These are phyloP conservation scores for Scalopus aquaticus DNA, from an alignment of 2,113 vertebrate genomes.

Conservation along the genomic window DNA sequence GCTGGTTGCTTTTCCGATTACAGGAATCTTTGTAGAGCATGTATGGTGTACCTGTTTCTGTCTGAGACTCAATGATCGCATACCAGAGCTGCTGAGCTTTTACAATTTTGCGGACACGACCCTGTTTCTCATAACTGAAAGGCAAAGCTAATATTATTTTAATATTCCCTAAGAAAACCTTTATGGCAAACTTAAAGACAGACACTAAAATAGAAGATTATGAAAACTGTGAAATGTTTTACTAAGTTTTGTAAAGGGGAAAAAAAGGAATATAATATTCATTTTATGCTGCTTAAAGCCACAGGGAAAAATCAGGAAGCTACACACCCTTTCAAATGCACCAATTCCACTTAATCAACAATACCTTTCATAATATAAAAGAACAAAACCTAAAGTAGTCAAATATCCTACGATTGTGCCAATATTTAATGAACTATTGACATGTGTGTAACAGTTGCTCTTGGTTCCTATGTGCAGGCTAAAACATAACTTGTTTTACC, in stretches of 20 bases:
- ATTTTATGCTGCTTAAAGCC: not conserved
- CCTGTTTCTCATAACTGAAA: slow-evolving; percentile 93
- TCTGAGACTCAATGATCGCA: slow-evolving; percentile 97
- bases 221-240: slow-evolving; percentile 20
- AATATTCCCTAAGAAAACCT: not conserved
- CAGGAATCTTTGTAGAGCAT: slow-evolving; percentile 99
- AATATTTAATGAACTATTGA: slow-evolving; percentile 36
- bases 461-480: not conserved
- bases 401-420: not conserved
- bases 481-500: slow-evolving; percentile 20
- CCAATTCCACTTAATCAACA: not conserved
- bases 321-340: not conserved
- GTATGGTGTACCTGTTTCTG: slow-evolving; percentile 96
- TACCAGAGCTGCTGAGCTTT: slow-evolving; percentile 98
- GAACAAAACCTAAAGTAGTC: not conserved
- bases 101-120: slow-evolving; percentile 91
- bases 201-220: slow-evolving; percentile 52
- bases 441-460: not conserved
- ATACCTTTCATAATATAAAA: slow-evolving; percentile 35
- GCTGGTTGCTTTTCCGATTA: slow-evolving; percentile 98
- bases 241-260: not conserved
- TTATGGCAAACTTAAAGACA: slow-evolving; percentile 13
- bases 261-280: not conserved
- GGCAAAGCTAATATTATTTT: slow-evolving; percentile 44
- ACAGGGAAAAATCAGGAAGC: not conserved